phyloP scores from a whole-genome alignment of 2,888 invertebrate species.

The Blera fallax region DNA sequence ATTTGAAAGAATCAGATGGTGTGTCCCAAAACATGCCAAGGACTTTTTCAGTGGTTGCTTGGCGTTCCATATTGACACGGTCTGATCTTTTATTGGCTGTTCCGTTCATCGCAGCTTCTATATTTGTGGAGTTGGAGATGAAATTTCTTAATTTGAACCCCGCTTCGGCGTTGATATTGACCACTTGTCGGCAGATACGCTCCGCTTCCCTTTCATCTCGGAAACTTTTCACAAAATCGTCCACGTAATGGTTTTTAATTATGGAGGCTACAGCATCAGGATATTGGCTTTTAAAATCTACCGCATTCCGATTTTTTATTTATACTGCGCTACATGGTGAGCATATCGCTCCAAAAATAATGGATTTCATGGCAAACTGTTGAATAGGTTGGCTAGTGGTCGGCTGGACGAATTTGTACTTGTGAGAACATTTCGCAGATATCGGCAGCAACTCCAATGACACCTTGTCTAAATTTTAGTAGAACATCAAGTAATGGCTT shows the following conservation, averaged over 20 bases:
- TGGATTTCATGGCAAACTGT: conserved; percentile 55
- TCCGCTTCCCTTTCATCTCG: conserved; percentile 26
- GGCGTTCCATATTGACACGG: conserved; percentile 18
- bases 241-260: conserved; percentile 54
- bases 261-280: background rate
- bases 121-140: conserved; percentile 27
- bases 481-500: conserved; percentile 24
- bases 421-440: conserved; percentile 50
- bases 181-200: conserved; percentile 27
- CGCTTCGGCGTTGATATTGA: conserved; percentile 29
- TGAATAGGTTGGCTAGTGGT: conserved; percentile 39
- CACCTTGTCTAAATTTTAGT: conserved; percentile 31
- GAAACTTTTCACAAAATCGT: conserved; percentile 59
- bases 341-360: conserved; percentile 70
- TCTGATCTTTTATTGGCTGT: too few species aligned
- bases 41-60: conserved; percentile 47
- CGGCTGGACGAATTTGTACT: conserved; percentile 1
- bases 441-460: conserved; percentile 32
- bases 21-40: conserved; percentile 73
- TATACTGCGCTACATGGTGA: conserved; percentile 61
- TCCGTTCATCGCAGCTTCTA: conserved; percentile 3
- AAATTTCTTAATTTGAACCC: conserved; percentile 59
- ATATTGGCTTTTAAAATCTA: background rate
- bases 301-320: conserved; percentile 37
- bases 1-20: conserved; percentile 59